A percentile compares a stretch with the other conserved stretches of the same genome.
Conservation (phyloP, 2,888 invertebrate genomes). For the Malthinus flaveolus region DNA sequence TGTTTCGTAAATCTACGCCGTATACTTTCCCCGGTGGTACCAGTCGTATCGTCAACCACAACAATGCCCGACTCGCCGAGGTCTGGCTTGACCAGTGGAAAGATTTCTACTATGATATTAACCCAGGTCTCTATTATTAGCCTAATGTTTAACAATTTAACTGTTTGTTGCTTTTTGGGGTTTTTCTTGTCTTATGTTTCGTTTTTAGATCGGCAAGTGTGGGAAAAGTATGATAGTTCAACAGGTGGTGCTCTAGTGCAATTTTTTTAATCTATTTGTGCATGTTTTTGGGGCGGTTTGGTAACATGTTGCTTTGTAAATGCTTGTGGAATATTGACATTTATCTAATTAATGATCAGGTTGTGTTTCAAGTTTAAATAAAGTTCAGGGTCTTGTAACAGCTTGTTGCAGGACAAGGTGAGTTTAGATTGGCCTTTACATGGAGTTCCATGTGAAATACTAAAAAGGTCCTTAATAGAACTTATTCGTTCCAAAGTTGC, state of each 20-base stretch:
- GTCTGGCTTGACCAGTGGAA: slow-evolving; percentile 99
- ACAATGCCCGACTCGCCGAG: slow-evolving; percentile 96
- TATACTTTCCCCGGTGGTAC: slow-evolving; percentile 99
- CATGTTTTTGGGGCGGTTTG: neutral
- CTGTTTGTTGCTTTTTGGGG: neutral
- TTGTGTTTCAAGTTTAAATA: no score
- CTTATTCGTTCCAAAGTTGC: no score
- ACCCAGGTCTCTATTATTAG: slow-evolving; percentile 74
- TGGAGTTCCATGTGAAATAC: no score
- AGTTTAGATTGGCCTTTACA: no score
- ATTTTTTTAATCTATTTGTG: neutral
- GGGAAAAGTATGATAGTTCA: neutral
- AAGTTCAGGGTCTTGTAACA: no score
- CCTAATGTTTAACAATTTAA: slow-evolving; percentile 17
- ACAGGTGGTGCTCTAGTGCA: neutral
- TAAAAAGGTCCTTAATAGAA: no score
- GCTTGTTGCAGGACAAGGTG: no score
- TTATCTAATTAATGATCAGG: no score
- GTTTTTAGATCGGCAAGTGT: neutral
- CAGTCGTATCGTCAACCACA: slow-evolving; percentile 96
- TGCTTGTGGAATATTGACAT: no score
- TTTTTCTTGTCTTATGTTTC: neutral
- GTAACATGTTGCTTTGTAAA: neutral
- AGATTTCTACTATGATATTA: slow-evolving; percentile 98
- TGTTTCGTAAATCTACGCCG: slow-evolving; percentile 96